Percentiles rank a stretch among this genome's conserved stretches.
Conservation (phyloP, 64 coral and sea anemone genomes). For the Pocillopora verrucosa region DNA sequence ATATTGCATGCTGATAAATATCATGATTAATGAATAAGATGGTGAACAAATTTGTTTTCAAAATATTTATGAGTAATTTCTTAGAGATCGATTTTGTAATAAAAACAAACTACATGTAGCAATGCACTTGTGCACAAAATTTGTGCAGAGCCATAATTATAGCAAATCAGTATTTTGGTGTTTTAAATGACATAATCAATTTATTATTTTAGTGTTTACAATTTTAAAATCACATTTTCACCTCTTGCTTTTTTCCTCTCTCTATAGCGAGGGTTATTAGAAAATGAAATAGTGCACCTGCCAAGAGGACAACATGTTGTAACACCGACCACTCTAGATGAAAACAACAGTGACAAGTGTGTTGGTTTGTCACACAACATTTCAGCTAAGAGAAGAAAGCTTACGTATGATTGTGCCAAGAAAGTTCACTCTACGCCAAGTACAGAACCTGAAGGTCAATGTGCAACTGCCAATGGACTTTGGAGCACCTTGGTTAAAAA, state of each 20-base stretch:
- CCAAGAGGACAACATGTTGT: conserved; percentile 53
- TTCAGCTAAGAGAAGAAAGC: conserved; percentile 55
- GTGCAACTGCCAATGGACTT: conserved; percentile 59
- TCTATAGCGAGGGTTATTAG: conserved; percentile 56
- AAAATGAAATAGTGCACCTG: conserved; percentile 73
- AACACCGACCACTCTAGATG: conserved; percentile 67
- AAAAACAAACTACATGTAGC: too few species aligned
- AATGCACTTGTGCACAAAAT: background rate
- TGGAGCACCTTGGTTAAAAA: conserved; percentile 64
- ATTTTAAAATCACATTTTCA: conserved; percentile 7
- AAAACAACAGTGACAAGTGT: conserved; percentile 66
- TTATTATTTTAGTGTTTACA: conserved; percentile 14
- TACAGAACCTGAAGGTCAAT: conserved; percentile 29
- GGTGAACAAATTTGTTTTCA: background rate
- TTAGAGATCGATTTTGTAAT: background rate
- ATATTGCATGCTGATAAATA: conserved; percentile 31
- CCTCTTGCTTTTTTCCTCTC: conserved; percentile 33
- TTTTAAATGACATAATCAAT: conserved; percentile 23
- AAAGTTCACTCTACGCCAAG: conserved; percentile 51
- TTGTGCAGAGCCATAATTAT: conserved; percentile 23
- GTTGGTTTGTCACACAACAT: conserved; percentile 56
- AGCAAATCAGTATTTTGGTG: conserved; percentile 32
- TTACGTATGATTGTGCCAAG: conserved; percentile 63
- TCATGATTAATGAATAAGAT: background rate
- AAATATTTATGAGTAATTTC: background rate